Evolutionary conservation across 2,888 invertebrate species (phyloP), one percentile per base, ranked within the genome.

Genomic region (Xestia rhomboidea): DNA sequence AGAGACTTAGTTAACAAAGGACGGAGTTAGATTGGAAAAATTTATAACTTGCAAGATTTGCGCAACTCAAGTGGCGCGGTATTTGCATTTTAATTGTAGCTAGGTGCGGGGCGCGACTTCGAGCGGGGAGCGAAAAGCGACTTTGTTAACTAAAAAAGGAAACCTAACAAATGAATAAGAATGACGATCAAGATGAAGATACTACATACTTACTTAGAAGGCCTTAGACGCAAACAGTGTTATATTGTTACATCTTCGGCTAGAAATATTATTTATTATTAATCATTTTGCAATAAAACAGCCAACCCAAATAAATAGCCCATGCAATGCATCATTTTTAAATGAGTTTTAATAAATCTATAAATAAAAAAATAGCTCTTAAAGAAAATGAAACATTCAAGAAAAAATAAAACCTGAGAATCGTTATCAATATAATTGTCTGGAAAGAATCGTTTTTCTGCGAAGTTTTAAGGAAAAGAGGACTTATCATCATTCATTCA

Each of bases 51-150:
- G 90, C 90, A 91, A 93, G 92, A 92, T 93, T 92, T 91, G 91
- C 92, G 91, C 88, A 85, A 88, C 88, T 90, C 89, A 90, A 91
- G 92, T 90, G 90, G 92, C 92, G 83, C 79, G 89, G 90, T 91
- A 94, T 93, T 94, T 92, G 93, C 94, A 94, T 94, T 92, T 94
- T 94, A 93, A 94, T 93, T 93, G 92, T 90, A 79, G 77, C 70
- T 64, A 41, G 73, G 74, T 51, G 76, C 34, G 18, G 41, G 77
- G 79, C 0, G 71, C 5, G 11, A 67, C 13, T 78, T 44, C 11
- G 27, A 75, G 83, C 83, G 82, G 64, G 21, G 13, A 71, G 73
- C 67, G 75, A 66, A 10, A 63, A 75, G 62, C 54, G 30, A 10
- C 10, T 41, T 64, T 41, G 18, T n/a, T n/a, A n/a, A n/a, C n/a